Percentiles rank a stretch among this genome's conserved stretches.
Evolutionary conservation across 2,113 vertebrate species (phyloP).

Genomic region (Lycaon pictus): DNA sequence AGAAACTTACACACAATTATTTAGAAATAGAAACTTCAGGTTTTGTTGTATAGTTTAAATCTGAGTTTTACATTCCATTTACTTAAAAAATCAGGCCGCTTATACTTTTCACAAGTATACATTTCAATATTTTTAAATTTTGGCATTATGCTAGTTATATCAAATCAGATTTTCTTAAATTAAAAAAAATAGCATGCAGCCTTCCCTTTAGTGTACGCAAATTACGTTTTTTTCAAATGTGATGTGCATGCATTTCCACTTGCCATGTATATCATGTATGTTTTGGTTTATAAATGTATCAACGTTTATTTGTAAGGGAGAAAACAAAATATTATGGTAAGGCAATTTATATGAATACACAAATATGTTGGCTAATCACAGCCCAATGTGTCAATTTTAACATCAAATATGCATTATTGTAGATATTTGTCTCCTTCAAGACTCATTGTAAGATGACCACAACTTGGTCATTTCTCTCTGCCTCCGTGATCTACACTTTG

Average conservation of each 20-base stretch:
- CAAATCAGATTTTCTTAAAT: not conserved
- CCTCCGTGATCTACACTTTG: constrained; percentile 51
- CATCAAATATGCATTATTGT: constrained; percentile 30
- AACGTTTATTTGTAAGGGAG: not conserved
- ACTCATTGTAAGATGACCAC: constrained; percentile 54
- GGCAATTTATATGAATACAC: not conserved
- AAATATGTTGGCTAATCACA: not conserved
- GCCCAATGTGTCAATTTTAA: not conserved
- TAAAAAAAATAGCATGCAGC: not conserved
- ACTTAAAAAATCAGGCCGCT: not conserved
- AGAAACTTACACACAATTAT: constrained; percentile 82
- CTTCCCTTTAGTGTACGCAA: constrained; percentile 26
- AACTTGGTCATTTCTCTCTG: constrained; percentile 64
- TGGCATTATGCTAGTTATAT: constrained; percentile 13
- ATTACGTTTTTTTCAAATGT: constrained; percentile 38
- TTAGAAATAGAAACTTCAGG: constrained; percentile 83
- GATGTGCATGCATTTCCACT: not conserved
- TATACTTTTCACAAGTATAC: not conserved
- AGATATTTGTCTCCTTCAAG: constrained; percentile 39
- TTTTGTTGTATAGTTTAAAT: constrained; percentile 46
- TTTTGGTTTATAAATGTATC: constrained; percentile 20
- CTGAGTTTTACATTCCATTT: constrained; percentile 5
- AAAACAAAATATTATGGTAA: not conserved
- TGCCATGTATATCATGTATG: not conserved
- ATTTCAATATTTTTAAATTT: constrained; percentile 48